phyloP scores from a whole-genome alignment of 2,888 invertebrate species.

The Drosophila koepferae region DNA sequence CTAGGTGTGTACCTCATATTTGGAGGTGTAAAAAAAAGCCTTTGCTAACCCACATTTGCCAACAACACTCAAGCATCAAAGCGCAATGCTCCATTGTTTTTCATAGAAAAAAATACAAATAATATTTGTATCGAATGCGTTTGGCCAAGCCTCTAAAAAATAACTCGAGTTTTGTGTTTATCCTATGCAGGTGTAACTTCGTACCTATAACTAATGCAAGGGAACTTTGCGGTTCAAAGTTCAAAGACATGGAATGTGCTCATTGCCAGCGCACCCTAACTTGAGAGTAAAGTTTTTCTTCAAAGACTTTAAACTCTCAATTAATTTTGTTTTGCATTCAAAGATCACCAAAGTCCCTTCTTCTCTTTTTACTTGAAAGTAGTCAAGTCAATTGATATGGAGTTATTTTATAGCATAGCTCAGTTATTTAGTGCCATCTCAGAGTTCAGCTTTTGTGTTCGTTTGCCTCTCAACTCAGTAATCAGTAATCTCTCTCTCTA shows the following conservation, averaged over 20 bases:
- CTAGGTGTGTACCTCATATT: conserved; percentile 67
- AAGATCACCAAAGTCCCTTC: background rate
- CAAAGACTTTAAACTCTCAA: background rate
- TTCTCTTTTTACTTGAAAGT: background rate
- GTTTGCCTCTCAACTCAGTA: conserved; percentile 8
- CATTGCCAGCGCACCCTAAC: conserved; percentile 3
- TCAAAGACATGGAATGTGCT: conserved; percentile 26
- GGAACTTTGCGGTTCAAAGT: conserved; percentile 34
- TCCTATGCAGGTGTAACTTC: conserved; percentile 50
- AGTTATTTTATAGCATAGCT: background rate
- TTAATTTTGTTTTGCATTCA: background rate
- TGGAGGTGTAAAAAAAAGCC: conserved; percentile 71
- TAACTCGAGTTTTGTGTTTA: background rate
- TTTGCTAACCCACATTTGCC: conserved; percentile 69
- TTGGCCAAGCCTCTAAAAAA: conserved; percentile 47
- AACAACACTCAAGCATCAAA: conserved; percentile 11
- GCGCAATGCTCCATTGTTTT: conserved; percentile 29
- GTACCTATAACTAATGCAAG: conserved; percentile 19
- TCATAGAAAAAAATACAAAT: background rate
- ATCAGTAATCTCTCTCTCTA: conserved; percentile 35
- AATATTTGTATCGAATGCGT: conserved; percentile 47
- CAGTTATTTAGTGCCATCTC: background rate
- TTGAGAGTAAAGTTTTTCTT: background rate
- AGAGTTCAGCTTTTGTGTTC: conserved; percentile 1
- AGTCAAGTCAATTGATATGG: background rate